Conservation (phyloP, 2,888 invertebrate genomes). For the Muscina levida region DNA sequence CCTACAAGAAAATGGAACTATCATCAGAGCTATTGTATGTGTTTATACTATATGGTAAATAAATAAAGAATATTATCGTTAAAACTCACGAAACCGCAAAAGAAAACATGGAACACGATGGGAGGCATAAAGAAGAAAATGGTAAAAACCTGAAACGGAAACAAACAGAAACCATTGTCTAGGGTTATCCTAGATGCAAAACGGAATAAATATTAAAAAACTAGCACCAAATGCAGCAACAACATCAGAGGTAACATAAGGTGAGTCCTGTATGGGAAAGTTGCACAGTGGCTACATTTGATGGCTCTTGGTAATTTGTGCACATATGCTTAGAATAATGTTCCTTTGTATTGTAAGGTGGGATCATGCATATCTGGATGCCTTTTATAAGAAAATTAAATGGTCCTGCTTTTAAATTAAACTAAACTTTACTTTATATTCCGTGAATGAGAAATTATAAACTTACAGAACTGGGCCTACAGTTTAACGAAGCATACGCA, state of each 20-base stretch:
- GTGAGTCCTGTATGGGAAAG: background rate
- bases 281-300: background rate
- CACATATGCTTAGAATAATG: no score
- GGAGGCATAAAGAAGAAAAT: conserved; percentile 1
- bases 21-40: background rate
- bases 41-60: conserved; percentile 6
- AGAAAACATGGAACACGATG: background rate
- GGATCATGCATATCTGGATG: no score
- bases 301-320: no score
- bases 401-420: no score
- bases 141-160: conserved; percentile 13
- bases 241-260: background rate
- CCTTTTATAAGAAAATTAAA: no score
- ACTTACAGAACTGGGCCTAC: no score
- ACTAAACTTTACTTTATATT: no score
- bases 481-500: no score
- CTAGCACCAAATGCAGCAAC: background rate
- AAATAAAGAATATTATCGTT: conserved; percentile 31
- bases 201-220: background rate
- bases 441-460: no score
- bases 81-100: conserved; percentile 29
- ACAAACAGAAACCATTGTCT: conserved; percentile 20
- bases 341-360: no score
- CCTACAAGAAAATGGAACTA: background rate
- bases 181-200: conserved; percentile 12